Conservation (phyloP, 2,888 invertebrate genomes). For the Leucophenga montana region DNA sequence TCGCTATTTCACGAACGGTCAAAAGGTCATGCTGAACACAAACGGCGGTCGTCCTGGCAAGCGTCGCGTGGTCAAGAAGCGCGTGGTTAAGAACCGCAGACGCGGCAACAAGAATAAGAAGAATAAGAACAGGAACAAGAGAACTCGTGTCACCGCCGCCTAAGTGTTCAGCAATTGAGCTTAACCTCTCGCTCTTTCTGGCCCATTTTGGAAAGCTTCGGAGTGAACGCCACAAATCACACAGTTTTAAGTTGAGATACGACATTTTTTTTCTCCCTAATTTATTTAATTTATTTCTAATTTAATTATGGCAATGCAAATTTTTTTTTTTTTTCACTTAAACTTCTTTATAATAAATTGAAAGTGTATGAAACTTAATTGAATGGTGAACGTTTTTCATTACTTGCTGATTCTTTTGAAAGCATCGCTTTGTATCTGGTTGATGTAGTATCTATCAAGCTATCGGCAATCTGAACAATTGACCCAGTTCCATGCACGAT, state of each 20-base stretch:
- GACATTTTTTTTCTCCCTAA: slow-evolving; percentile 16
- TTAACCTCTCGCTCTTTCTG: neutral
- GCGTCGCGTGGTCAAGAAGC: slow-evolving; percentile 57
- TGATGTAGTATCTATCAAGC: too few relatives aligned
- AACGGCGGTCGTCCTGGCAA: slow-evolving; percentile 48
- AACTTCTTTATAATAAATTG: neutral
- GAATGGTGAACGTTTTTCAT: neutral
- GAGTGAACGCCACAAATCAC: neutral
- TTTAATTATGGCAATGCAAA: neutral
- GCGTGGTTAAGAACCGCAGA: slow-evolving; percentile 52
- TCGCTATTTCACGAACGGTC: slow-evolving; percentile 67
- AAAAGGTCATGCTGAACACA: slow-evolving; percentile 62
- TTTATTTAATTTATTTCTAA: slow-evolving; percentile 22
- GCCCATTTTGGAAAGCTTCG: too few relatives aligned
- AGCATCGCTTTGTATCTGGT: neutral
- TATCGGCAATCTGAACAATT: too few relatives aligned
- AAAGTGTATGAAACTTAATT: neutral
- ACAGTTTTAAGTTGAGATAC: neutral
- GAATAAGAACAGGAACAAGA: slow-evolving; percentile 50
- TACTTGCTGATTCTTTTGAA: too few relatives aligned
- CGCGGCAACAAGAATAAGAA: slow-evolving; percentile 55
- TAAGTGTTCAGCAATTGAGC: slow-evolving; percentile 29
- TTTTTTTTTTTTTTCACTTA: slow-evolving; percentile 7
- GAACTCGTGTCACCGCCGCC: slow-evolving; percentile 46
- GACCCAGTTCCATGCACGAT: neutral